These are phyloP conservation scores for Antigone vipio DNA, from an alignment of 2,113 vertebrate genomes.

Conservation along the genomic window DNA sequence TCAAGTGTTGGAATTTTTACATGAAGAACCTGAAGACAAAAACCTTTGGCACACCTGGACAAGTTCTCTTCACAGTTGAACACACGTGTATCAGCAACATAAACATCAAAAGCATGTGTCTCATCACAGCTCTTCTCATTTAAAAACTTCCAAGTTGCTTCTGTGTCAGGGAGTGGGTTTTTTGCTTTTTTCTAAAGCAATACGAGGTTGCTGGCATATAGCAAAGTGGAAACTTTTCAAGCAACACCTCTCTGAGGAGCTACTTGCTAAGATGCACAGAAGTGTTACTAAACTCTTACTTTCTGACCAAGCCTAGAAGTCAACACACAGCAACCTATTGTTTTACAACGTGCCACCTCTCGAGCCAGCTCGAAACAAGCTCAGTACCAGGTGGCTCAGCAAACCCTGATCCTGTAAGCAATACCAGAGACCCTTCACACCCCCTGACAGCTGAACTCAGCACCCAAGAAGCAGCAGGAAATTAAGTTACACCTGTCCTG, in stretches of 20 bases:
- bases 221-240: neutral
- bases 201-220: neutral
- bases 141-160: neutral
- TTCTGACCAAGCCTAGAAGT: neutral
- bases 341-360: neutral
- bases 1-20: neutral
- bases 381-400: neutral
- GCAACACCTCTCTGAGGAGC: neutral
- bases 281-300: neutral
- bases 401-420: neutral
- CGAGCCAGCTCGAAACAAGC: neutral
- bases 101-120: neutral
- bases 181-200: neutral
- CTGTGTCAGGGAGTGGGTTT: neutral
- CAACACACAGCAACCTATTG: neutral
- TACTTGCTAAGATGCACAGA: neutral
- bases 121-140: neutral
- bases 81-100: neutral
- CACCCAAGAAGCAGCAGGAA: neutral
- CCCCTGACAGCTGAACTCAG: neutral
- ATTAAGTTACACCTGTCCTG: neutral
- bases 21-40: neutral
- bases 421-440: neutral
- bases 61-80: neutral
- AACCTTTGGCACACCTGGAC: neutral